A percentile compares a stretch with the other conserved stretches of the same genome.
Conservation (phyloP, 2,888 invertebrate genomes). For the Thalpophila matura region DNA sequence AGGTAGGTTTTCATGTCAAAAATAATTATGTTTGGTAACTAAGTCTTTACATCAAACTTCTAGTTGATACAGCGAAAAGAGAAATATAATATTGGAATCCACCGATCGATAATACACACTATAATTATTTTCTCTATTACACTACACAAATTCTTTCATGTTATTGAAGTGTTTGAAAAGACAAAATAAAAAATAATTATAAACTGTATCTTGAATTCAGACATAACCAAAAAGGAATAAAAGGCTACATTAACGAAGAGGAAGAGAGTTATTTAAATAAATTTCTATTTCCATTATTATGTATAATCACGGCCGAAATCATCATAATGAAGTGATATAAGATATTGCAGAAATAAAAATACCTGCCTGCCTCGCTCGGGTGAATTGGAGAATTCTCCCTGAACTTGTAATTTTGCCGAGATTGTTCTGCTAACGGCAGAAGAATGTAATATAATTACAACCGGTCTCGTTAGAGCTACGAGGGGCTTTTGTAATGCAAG, state of each 20-base stretch:
- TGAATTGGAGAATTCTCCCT: slow-evolving; percentile 73
- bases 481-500: slow-evolving; percentile 68
- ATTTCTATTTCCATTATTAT: slow-evolving; percentile 31
- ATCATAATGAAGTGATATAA: slow-evolving; percentile 42
- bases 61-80: too few relatives aligned
- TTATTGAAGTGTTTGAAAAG: too few relatives aligned
- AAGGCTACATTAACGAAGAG: slow-evolving; percentile 13
- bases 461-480: slow-evolving; percentile 74
- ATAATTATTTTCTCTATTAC: too few relatives aligned
- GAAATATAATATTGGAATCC: too few relatives aligned
- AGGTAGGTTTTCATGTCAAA: neutral
- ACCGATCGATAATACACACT: too few relatives aligned
- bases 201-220: neutral
- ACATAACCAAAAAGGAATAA: neutral
- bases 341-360: slow-evolving; percentile 51
- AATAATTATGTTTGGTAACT: too few relatives aligned
- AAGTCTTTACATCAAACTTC: too few relatives aligned
- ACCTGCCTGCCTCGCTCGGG: slow-evolving; percentile 40
- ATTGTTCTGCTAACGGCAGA: slow-evolving; percentile 82
- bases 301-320: slow-evolving; percentile 30
- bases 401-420: slow-evolving; percentile 81
- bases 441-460: slow-evolving; percentile 86
- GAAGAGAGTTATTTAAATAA: slow-evolving; percentile 19
- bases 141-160: too few relatives aligned
- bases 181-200: neutral